Percentiles rank a stretch among this genome's conserved stretches.
These are phyloP conservation scores for Periophthalmus modestus DNA, from an alignment of 2,113 vertebrate genomes.

Conservation along the genomic window DNA sequence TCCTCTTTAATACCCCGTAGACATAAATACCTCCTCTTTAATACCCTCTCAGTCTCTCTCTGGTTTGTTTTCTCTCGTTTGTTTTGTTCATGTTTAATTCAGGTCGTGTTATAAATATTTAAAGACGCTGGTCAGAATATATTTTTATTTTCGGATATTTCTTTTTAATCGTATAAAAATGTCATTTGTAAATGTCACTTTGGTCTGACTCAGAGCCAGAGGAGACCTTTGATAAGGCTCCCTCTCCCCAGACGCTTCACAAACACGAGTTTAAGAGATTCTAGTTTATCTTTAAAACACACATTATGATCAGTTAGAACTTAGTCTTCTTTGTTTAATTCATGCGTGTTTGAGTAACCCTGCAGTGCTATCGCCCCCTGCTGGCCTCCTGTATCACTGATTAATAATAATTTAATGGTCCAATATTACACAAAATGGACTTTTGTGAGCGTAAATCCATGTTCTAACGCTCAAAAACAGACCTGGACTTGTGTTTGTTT, in stretches of 20 bases:
- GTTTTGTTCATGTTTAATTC: too few relatives aligned
- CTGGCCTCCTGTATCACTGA: background rate
- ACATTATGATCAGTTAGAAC: background rate
- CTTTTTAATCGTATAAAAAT: background rate
- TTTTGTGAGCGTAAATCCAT: too few relatives aligned
- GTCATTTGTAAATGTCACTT: background rate
- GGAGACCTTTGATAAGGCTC: background rate
- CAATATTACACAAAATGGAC: too few relatives aligned
- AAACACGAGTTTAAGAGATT: background rate
- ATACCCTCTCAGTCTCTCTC: too few relatives aligned
- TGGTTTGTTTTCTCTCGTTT: too few relatives aligned
- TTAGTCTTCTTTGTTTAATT: background rate
- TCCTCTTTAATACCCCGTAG: too few relatives aligned
- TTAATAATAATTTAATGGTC: background rate
- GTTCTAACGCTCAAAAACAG: too few relatives aligned
- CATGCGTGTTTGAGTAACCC: background rate
- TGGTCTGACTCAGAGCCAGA: background rate
- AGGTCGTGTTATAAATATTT: background rate
- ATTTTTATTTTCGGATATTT: background rate
- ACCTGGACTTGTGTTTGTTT: too few relatives aligned
- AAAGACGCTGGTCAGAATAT: background rate
- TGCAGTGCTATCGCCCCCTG: background rate
- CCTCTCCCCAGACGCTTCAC: background rate
- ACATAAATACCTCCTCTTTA: too few relatives aligned
- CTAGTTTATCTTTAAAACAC: background rate